Evolutionary conservation across 2,113 vertebrate genomes (phyloP).

Genomic region (Capricornis sumatraensis): DNA sequence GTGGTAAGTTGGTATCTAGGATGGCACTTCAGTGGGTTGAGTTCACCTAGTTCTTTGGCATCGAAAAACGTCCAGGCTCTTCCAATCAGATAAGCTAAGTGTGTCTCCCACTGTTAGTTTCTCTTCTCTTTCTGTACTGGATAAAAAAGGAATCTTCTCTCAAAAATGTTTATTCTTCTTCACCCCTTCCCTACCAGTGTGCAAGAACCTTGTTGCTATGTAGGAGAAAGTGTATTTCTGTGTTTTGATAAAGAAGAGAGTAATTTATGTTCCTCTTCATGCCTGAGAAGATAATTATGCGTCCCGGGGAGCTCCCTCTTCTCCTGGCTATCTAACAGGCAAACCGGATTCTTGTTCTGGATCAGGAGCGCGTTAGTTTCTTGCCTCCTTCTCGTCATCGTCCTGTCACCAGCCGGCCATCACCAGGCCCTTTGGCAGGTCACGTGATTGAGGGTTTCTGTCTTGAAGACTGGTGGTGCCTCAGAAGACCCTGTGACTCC

Average conservation of each 20-base stretch:
- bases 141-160: not conserved
- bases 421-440: not conserved
- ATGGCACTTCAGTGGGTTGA: constrained; percentile 25
- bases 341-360: constrained; percentile 29
- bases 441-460: not conserved
- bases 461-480: constrained; percentile 59
- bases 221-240: constrained; percentile 36
- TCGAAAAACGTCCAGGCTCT: not conserved
- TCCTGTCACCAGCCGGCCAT: not conserved
- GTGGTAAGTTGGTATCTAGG: not conserved
- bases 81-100: constrained; percentile 31
- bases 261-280: constrained; percentile 43
- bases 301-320: not conserved
- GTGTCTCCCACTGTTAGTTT: constrained; percentile 1
- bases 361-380: not conserved
- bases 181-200: not conserved
- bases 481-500: constrained; percentile 63
- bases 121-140: constrained; percentile 23
- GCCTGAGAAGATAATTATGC: constrained; percentile 43
- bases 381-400: not conserved
- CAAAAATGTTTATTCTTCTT: constrained; percentile 23
- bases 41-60: constrained; percentile 32
- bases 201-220: constrained; percentile 7
- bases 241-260: constrained; percentile 54
- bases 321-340: constrained; percentile 43